phyloP scores from a whole-genome alignment of 2,888 invertebrate genomes.

The Drosophila mimetica region DNA sequence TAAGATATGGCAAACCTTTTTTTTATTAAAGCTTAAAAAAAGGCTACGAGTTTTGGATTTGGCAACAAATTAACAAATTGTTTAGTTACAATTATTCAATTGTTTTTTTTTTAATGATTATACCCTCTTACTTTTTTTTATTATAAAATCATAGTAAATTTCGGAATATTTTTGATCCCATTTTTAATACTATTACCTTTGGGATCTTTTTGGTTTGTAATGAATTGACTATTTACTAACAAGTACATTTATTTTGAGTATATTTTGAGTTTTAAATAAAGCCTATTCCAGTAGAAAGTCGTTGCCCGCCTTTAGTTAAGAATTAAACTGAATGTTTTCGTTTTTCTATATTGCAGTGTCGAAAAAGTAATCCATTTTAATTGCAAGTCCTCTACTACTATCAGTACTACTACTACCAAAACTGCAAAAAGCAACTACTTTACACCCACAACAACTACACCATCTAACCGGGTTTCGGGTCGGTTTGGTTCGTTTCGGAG shows the following conservation, averaged over 20 bases:
- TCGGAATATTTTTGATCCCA: no score
- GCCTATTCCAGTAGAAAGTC: neutral
- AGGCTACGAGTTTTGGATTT: neutral
- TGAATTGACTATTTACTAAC: neutral
- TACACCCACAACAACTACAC: slow-evolving; percentile 63
- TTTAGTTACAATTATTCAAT: no score
- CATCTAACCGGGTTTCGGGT: slow-evolving; percentile 61
- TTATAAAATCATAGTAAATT: no score
- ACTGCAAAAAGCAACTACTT: slow-evolving; percentile 51
- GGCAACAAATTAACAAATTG: no score
- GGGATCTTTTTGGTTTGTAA: no score
- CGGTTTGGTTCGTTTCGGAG: slow-evolving; percentile 29
- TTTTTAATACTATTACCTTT: no score
- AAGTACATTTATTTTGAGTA: no score
- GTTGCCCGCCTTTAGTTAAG: slow-evolving; percentile 21
- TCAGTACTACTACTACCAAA: slow-evolving; percentile 55
- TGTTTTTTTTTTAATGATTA: no score
- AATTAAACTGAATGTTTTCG: slow-evolving; percentile 71
- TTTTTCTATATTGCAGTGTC: slow-evolving; percentile 83
- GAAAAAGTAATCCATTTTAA: slow-evolving; percentile 79
- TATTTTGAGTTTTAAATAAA: neutral
- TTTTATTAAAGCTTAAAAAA: neutral
- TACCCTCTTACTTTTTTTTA: no score
- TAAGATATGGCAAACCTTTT: neutral
- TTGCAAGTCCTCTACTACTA: slow-evolving; percentile 66